Evolutionary conservation across 2,888 invertebrate species (phyloP).

Genomic region (Campaea margaritaria): DNA sequence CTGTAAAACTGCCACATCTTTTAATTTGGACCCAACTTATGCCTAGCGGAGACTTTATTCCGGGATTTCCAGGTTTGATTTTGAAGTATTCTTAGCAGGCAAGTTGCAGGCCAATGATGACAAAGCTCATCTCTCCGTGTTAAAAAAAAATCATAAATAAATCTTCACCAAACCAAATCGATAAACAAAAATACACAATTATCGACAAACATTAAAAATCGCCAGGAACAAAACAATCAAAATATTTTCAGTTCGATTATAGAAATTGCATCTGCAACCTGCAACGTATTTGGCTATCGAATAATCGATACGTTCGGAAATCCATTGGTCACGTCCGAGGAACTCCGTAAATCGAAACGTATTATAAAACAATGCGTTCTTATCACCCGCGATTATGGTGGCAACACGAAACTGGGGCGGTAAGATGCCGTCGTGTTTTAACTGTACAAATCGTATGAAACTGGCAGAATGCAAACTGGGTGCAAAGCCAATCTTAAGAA

Average conservation of each 20-base stretch:
- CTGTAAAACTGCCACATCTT: too few relatives aligned
- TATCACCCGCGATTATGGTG: conserved; percentile 76
- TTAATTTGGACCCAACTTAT: too few relatives aligned
- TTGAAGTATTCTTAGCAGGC: too few relatives aligned
- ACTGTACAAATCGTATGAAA: neutral
- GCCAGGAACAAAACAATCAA: too few relatives aligned
- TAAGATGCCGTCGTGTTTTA: conserved; percentile 59
- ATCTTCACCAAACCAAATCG: too few relatives aligned
- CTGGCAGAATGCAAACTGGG: neutral
- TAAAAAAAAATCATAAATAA: too few relatives aligned
- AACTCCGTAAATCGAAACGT: conserved; percentile 70
- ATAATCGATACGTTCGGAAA: conserved; percentile 57
- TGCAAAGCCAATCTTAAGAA: neutral
- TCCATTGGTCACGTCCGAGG: conserved; percentile 62
- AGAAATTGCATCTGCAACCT: conserved; percentile 9
- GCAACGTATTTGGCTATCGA: conserved; percentile 26
- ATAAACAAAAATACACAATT: too few relatives aligned
- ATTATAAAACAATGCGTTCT: conserved; percentile 79
- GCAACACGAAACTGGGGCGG: conserved; percentile 66
- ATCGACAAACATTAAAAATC: too few relatives aligned
- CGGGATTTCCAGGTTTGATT: too few relatives aligned
- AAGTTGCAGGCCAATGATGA: too few relatives aligned
- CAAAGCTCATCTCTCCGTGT: too few relatives aligned
- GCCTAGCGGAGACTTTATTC: too few relatives aligned
- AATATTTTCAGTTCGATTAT: conserved; percentile 1